A percentile compares a stretch with the other conserved stretches of the same genome.
These are phyloP conservation scores for Phenganax marumi DNA, from an alignment of 92 coral and sea anemone genomes.

Conservation along the genomic window DNA sequence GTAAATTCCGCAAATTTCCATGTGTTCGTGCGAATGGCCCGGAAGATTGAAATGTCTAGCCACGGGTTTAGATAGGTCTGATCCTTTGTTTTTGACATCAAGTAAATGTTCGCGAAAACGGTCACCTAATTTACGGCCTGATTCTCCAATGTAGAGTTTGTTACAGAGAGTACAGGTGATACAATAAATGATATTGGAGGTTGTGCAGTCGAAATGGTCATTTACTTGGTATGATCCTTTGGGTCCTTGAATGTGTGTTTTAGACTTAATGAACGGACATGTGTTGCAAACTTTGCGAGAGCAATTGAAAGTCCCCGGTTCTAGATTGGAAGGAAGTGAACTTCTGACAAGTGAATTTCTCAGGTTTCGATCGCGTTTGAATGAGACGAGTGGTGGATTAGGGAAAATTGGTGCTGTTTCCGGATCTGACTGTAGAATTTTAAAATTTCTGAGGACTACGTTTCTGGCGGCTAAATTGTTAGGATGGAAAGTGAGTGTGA, in stretches of 20 bases:
- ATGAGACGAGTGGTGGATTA: slow-evolving; percentile 51
- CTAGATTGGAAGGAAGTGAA: too few species aligned
- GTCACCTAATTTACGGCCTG: too few species aligned
- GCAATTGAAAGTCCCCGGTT: too few species aligned
- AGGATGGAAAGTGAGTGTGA: slow-evolving; percentile 42
- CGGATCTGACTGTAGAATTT: slow-evolving; percentile 40
- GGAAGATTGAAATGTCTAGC: too few species aligned
- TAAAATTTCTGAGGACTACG: slow-evolving; percentile 38
- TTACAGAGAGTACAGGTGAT: slow-evolving; percentile 39
- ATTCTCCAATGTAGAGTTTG: too few species aligned
- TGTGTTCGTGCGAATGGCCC: too few species aligned
- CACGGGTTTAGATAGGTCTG: too few species aligned
- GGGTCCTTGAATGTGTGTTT: slow-evolving; percentile 26
- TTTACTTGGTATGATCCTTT: slow-evolving; percentile 2
- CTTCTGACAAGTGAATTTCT: slow-evolving; percentile 46
- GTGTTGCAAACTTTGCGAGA: slow-evolving; percentile 51
- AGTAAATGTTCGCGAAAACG: too few species aligned
- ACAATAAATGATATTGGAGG: slow-evolving; percentile 47
- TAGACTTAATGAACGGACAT: slow-evolving; percentile 37
- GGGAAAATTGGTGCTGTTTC: slow-evolving; percentile 48
- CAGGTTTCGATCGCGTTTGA: slow-evolving; percentile 46
- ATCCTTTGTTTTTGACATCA: too few species aligned
- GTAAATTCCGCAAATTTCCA: too few species aligned
- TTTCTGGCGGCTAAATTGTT: too few species aligned
- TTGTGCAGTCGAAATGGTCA: slow-evolving; percentile 50